Evolutionary conservation across 2,113 vertebrate species (phyloP), one percentile per base, ranked within the genome.

Genomic region (Percina caprodes): DNA sequence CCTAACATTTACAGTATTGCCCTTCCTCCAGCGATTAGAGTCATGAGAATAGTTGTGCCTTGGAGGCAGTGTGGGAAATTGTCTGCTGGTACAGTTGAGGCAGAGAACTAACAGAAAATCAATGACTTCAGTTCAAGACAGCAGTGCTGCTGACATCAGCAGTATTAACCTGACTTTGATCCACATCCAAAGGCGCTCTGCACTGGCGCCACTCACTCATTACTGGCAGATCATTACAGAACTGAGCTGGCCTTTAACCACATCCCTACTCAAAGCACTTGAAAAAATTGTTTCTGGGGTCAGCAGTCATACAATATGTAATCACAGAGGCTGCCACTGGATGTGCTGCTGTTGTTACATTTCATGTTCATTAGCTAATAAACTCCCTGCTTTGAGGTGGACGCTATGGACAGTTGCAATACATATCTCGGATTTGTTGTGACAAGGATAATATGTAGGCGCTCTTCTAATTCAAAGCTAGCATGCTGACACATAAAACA

Each of bases 41-140:
- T 62, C 48, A 33, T 80, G 80, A 84, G 85, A 86, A 68, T 49
- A 42, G 69, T 56, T 65, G 52, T 55, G 30, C 60, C 69, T 80
- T 48, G 0, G 73, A 87, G 73, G 76, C 69, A 77, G 67, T 74
- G 82, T 85, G 80, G 88, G 84, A 91, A 90, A 92, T 74, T 13
- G 58, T 62, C 49, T 79, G 79, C 88, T 90, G 65, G 77, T 79
- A 56, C 68, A 86, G 71, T 33, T 46, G 58, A 80, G 78, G 74
- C 85, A 90, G 77, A 86, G 80, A 86, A 83, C 80, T 77, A 91
- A 90, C 88, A 87, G 85, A 63, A 90, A 90, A 91, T 93, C 89
- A 79, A 92, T 90, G 69, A 35, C 69, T 54, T 48, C 15, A 26
- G 80, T 84, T 89, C 79, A 77, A 88, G 87, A 89, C 80, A 83